Evolutionary conservation across 2,888 invertebrate genomes (phyloP), one percentile per base, ranked within the genome.

Genomic region (Dusona sp.): DNA sequence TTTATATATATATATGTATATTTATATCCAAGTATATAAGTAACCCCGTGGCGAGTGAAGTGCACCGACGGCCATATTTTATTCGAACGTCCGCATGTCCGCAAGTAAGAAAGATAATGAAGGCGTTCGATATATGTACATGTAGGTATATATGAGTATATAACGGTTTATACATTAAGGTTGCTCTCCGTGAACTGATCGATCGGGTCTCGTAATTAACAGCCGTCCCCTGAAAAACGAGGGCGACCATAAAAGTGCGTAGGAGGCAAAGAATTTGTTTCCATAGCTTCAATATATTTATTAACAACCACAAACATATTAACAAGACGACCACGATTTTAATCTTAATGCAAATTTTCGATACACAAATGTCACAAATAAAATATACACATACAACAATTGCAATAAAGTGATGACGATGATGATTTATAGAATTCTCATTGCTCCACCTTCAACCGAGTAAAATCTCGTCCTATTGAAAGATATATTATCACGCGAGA

Each of bases 41-140:
- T 87, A 88, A 88, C 87, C 89, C 75, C 86, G 74, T 81, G 65
- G 45, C 77, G 77, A 81, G 68, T 70, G 65, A 88, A 83, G 79
- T 86, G 86, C 89, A 84, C 72, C 83, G 86, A 74, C 84, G 79
- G 88, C 87, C 88, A 88, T 91, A 90, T 89, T 92, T 92, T 89
- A 90, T 89, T 89, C 83, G 67, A 86, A 87, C 79, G 78, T 68
- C 54, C 67, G 67, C 61, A 75, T 9, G 88, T 88, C 86, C 85
- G 64, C 33, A 42, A 68, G 54, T 16, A 57, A 68, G 45, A 57
- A 36, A 90, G 91, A 90, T 91, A 90, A 90, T 91, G 87, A 85
- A 83, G 87, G 87, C 87, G 85, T 88, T 84, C 61, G 80, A 78
- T 65, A 29, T 61, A 19, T 16, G 19, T 57, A 48, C 33, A 22